Conservation (phyloP, 2,888 invertebrate species). For the Lysandra bellargus region DNA sequence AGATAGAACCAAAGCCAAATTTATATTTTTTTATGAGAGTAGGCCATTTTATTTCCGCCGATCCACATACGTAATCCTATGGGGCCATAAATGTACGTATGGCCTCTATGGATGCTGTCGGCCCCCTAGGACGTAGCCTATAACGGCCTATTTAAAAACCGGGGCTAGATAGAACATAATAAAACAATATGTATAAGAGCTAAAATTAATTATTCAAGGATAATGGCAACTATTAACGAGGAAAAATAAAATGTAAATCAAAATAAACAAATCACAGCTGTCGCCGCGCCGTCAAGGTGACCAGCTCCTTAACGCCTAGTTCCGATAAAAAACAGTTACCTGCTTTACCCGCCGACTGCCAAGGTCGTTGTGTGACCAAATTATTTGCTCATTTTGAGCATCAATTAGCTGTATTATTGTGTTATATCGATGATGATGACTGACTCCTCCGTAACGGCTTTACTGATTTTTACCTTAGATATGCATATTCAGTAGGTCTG, state of each 20-base stretch:
- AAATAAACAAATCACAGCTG: conserved; percentile 17
- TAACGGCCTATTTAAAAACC: too few relatives aligned
- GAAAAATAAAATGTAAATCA: conserved; percentile 20
- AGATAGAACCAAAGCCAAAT: too few relatives aligned
- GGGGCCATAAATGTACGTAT: too few relatives aligned
- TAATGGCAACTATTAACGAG: neutral
- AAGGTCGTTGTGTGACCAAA: neutral
- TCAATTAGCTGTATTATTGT: neutral
- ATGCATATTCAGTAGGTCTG: too few relatives aligned
- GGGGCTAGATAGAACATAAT: neutral
- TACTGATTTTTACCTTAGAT: too few relatives aligned
- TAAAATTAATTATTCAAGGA: neutral
- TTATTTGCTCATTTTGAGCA: neutral
- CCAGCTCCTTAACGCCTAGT: neutral
- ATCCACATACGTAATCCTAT: too few relatives aligned
- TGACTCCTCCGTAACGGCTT: too few relatives aligned
- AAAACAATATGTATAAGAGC: neutral
- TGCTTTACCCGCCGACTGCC: neutral
- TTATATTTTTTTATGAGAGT: too few relatives aligned
- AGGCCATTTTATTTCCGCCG: too few relatives aligned
- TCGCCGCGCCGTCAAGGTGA: neutral
- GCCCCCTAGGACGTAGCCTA: too few relatives aligned
- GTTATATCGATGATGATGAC: neutral
- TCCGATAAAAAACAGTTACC: conserved; percentile 3
- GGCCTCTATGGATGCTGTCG: too few relatives aligned